Evolutionary conservation across 37 sponge, comb jelly and placozoan genomes (phyloP).

Genomic region (Petrosia ficiformis): DNA sequence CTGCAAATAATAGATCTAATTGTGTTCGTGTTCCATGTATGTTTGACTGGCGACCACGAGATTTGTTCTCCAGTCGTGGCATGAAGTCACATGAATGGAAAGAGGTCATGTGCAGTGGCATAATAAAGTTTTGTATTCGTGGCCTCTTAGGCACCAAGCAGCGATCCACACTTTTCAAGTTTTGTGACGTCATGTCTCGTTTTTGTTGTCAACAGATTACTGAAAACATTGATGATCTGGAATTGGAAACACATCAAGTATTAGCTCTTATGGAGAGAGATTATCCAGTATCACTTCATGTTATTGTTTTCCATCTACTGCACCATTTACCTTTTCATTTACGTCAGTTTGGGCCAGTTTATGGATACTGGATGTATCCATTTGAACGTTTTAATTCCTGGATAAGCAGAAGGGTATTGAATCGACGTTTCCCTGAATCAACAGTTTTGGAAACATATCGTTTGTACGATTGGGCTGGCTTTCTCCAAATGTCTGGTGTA

Average conservation of each 20-base stretch:
- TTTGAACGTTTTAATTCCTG: no score
- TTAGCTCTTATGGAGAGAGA: conserved; percentile 26
- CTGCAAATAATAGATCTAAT: background rate
- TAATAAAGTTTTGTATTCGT: no score
- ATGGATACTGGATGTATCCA: background rate
- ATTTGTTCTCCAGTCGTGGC: background rate
- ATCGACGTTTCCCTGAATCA: no score
- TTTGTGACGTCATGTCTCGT: conserved; percentile 5
- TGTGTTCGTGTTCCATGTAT: background rate
- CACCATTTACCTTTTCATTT: background rate
- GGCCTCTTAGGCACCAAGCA: conserved; percentile 19
- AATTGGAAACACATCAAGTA: conserved; percentile 4
- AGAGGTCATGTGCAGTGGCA: conserved; percentile 3
- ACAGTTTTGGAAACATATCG: background rate
- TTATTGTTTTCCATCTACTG: background rate
- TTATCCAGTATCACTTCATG: conserved; percentile 15
- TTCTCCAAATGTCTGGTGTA: no score
- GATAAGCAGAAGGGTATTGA: no score
- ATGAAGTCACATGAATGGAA: no score
- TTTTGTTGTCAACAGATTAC: conserved; percentile 1
- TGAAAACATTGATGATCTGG: background rate
- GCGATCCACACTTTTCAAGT: conserved; percentile 4
- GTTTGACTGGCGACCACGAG: no score
- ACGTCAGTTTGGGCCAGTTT: background rate
- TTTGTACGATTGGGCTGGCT: background rate